Evolutionary conservation across 30 jellyfish, hydroid and myxozoan species (phyloP).

Genomic region (Aurelia aurita): DNA sequence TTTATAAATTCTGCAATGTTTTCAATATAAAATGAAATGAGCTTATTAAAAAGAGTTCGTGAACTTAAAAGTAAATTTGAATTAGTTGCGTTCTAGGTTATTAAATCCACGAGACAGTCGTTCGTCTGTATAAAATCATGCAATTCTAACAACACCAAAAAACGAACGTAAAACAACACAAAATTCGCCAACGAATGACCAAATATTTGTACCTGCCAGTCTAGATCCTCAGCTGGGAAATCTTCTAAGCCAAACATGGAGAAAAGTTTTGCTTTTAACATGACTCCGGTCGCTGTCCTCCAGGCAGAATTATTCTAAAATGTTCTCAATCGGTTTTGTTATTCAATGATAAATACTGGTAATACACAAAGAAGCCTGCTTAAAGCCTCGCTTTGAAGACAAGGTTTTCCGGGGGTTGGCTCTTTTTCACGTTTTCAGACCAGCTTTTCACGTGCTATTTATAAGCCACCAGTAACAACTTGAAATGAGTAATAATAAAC

Average conservation of each 20-base stretch:
- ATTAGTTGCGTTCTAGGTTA: too few species aligned
- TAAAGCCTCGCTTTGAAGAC: slow-evolving; percentile 55
- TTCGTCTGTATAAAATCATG: background rate
- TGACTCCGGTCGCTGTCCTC: slow-evolving; percentile 5
- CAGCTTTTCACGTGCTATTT: too few species aligned
- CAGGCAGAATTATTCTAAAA: slow-evolving; percentile 6
- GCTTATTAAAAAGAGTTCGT: too few species aligned
- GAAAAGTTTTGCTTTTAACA: slow-evolving; percentile 47
- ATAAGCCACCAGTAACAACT: too few species aligned
- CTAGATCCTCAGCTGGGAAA: slow-evolving; percentile 59
- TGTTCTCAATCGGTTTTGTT: too few species aligned
- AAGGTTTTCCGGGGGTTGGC: slow-evolving; percentile 39
- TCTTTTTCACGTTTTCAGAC: too few species aligned
- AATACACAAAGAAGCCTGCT: slow-evolving; percentile 1
- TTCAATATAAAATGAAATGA: too few species aligned
- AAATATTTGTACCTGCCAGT: slow-evolving; percentile 47
- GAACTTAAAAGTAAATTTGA: too few species aligned
- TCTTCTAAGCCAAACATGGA: slow-evolving; percentile 61
- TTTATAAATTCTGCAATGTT: too few species aligned
- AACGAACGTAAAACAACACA: background rate
- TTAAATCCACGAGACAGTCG: too few species aligned
- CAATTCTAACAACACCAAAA: background rate
- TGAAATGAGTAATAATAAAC: too few species aligned
- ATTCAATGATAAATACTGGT: slow-evolving; percentile 4
- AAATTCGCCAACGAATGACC: too few species aligned